phyloP scores from a whole-genome alignment of 92 coral and sea anemone genomes.

The Actinernus sp. region DNA sequence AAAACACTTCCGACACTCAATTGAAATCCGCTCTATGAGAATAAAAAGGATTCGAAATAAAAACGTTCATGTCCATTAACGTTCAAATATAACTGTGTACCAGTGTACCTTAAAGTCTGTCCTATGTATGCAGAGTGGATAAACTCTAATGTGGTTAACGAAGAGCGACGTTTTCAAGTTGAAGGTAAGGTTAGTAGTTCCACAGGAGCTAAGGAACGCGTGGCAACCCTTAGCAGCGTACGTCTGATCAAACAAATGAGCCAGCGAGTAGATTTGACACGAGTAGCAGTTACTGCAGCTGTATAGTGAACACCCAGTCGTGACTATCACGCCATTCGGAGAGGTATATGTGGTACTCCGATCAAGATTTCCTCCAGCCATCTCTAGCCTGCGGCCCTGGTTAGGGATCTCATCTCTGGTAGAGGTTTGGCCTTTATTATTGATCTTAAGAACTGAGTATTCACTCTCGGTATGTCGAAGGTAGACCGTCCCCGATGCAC shows the following conservation, averaged over 20 bases:
- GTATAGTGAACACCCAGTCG: constrained; percentile 43
- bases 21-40: too few species aligned
- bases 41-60: too few species aligned
- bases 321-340: constrained; percentile 38
- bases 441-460: constrained; percentile 43
- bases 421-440: constrained; percentile 54
- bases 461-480: constrained; percentile 52
- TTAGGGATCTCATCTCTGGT: constrained; percentile 54
- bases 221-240: constrained; percentile 40
- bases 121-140: constrained; percentile 48
- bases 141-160: constrained; percentile 61
- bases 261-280: constrained; percentile 35
- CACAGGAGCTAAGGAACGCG: constrained; percentile 31
- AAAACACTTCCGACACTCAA: too few species aligned
- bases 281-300: constrained; percentile 6
- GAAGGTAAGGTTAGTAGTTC: constrained; percentile 41
- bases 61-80: too few species aligned
- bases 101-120: constrained; percentile 65
- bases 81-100: too few species aligned
- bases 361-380: constrained; percentile 55
- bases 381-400: constrained; percentile 30
- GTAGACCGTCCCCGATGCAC: constrained; percentile 75
- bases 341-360: constrained; percentile 38
- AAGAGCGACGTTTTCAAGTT: constrained; percentile 34
- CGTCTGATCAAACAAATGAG: constrained; percentile 66